Evolutionary conservation across 2,888 invertebrate genomes (phyloP).

Genomic region (Julus scandinavius): DNA sequence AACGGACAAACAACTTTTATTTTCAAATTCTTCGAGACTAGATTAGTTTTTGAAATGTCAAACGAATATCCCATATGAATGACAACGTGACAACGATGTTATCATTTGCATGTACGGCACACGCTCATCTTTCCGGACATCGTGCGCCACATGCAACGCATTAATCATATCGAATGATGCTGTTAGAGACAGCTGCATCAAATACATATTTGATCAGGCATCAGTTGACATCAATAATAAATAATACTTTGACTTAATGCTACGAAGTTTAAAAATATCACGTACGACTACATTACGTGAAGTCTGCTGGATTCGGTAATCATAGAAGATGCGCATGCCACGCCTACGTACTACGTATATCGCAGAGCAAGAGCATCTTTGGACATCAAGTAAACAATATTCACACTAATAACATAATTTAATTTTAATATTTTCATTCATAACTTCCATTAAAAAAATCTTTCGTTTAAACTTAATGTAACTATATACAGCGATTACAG

Average conservation of each 20-base stretch:
- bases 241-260: too few relatives aligned
- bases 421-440: slow-evolving; percentile 54
- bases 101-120: background rate
- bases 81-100: background rate
- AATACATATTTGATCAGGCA: too few relatives aligned
- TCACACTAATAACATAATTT: background rate
- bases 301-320: too few relatives aligned
- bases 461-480: too few relatives aligned
- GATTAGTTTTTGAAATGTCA: background rate
- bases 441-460: too few relatives aligned
- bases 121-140: background rate
- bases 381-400: background rate
- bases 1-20: background rate
- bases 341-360: too few relatives aligned
- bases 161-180: background rate
- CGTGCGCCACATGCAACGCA: background rate
- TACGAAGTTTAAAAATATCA: too few relatives aligned
- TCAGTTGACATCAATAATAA: too few relatives aligned
- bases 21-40: background rate
- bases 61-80: background rate
- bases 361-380: background rate
- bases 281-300: too few relatives aligned
- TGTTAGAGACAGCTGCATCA: too few relatives aligned
- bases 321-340: too few relatives aligned
- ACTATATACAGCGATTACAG: too few relatives aligned